phyloP scores from a whole-genome alignment of 1,140 invertebrate species.

The Neocloeon triangulifer region DNA sequence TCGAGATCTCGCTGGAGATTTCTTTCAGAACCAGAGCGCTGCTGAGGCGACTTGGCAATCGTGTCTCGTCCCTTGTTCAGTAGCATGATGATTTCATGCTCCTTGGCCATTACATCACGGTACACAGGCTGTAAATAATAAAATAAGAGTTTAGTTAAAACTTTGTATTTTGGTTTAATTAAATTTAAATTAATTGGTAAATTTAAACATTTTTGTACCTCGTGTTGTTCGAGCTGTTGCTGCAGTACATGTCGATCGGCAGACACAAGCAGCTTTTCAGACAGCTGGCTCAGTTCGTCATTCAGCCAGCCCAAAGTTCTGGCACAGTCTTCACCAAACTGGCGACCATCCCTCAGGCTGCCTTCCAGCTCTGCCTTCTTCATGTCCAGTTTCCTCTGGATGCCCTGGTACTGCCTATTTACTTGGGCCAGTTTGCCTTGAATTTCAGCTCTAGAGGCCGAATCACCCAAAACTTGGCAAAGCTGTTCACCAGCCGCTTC shows the following conservation, averaged over 20 bases:
- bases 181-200: background rate
- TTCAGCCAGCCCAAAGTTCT: slow-evolving; percentile 73
- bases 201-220: slow-evolving; percentile 19
- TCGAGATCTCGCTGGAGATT: slow-evolving; percentile 21
- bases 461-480: slow-evolving; percentile 72
- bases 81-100: slow-evolving; percentile 85
- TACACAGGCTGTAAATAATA: slow-evolving; percentile 43
- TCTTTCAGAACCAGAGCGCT: slow-evolving; percentile 25
- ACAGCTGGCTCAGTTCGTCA: slow-evolving; percentile 43
- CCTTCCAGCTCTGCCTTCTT: slow-evolving; percentile 77
- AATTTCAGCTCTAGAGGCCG: slow-evolving; percentile 72
- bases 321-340: slow-evolving; percentile 66
- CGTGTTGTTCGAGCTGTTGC: slow-evolving; percentile 68
- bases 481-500: slow-evolving; percentile 68
- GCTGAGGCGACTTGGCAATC: slow-evolving; percentile 26
- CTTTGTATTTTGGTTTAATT: background rate
- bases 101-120: slow-evolving; percentile 64
- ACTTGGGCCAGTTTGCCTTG: slow-evolving; percentile 64
- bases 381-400: slow-evolving; percentile 74
- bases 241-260: slow-evolving; percentile 62
- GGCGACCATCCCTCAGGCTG: slow-evolving; percentile 55
- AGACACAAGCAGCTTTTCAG: slow-evolving; percentile 58
- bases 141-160: slow-evolving; percentile 6
- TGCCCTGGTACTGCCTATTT: slow-evolving; percentile 57
- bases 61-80: slow-evolving; percentile 73